Percentiles rank a stretch among this genome's conserved stretches.
Evolutionary conservation across 2,888 invertebrate genomes (phyloP).

Genomic region (Torymus aiolomorphi): DNA sequence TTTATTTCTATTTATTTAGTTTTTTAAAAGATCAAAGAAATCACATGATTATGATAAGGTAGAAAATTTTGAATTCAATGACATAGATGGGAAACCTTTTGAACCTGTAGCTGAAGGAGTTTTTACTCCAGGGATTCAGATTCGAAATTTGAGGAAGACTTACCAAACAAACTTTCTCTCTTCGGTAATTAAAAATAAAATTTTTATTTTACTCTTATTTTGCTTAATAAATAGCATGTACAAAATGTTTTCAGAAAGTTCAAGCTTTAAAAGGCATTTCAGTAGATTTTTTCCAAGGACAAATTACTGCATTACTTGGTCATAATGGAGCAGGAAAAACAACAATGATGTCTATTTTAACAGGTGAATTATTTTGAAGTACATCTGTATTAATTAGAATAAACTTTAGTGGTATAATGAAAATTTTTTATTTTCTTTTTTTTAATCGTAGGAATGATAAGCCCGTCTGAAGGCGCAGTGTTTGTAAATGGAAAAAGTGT

Average conservation of each 20-base stretch:
- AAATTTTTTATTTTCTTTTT: neutral
- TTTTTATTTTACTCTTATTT: neutral
- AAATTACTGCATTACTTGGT: constrained; percentile 88
- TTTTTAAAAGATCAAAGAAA: too few relatives aligned
- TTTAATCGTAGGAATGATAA: constrained; percentile 77
- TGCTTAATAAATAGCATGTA: too few relatives aligned
- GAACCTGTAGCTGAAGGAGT: constrained; percentile 67
- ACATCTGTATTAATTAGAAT: neutral
- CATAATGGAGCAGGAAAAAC: constrained; percentile 94
- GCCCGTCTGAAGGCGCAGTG: constrained; percentile 83
- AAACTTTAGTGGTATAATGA: neutral
- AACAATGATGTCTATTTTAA: constrained; percentile 93
- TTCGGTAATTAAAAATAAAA: neutral
- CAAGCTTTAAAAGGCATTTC: constrained; percentile 61
- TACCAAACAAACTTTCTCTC: neutral
- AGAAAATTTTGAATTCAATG: constrained; percentile 19
- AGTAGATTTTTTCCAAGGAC: constrained; percentile 83
- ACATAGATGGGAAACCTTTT: constrained; percentile 64
- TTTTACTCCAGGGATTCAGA: constrained; percentile 75
- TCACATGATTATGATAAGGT: constrained; percentile 7
- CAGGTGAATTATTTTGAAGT: constrained; percentile 74
- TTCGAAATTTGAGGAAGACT: constrained; percentile 76
- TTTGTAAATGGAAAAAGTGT: constrained; percentile 84
- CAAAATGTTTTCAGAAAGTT: constrained; percentile 48
- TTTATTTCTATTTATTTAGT: too few relatives aligned